phyloP scores from a whole-genome alignment of 1,140 invertebrate species.

The Rhopalosiphum padi region DNA sequence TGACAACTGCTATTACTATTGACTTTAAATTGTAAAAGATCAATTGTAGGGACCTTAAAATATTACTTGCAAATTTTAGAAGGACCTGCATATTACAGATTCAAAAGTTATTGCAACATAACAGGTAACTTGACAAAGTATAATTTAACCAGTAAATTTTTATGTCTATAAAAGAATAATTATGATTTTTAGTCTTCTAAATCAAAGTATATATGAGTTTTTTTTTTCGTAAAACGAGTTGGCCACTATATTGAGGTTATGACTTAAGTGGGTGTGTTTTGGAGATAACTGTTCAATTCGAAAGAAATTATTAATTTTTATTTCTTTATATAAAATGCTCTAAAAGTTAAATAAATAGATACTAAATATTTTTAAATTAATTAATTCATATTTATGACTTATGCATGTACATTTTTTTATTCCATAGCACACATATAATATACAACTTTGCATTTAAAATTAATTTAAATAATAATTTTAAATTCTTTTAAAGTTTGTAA shows the following conservation, averaged over 20 bases:
- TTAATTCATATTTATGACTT: not conserved
- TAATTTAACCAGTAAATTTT: not conserved
- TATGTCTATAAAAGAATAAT: not conserved
- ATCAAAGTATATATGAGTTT: not conserved
- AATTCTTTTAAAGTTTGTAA: no score
- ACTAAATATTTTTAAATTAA: not conserved
- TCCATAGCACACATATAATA: not conserved
- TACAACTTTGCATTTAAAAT: not conserved
- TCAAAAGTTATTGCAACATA: not conserved
- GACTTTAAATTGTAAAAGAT: not conserved
- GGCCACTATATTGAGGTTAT: not conserved
- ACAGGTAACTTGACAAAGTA: not conserved
- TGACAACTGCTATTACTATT: not conserved
- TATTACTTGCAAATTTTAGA: not conserved
- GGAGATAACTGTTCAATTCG: not conserved
- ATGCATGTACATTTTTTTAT: not conserved
- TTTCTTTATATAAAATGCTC: not conserved
- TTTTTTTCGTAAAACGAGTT: not conserved
- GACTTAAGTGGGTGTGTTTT: not conserved
- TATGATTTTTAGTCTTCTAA: not conserved
- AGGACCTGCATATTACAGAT: not conserved
- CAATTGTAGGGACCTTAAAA: not conserved
- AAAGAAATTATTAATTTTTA: not conserved
- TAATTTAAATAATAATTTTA: no score
- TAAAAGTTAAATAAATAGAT: not conserved